A percentile compares a stretch with the other conserved stretches of the same genome.
phyloP scores from a whole-genome alignment of 2,113 vertebrate species.

The Pleuronectes platessa region DNA sequence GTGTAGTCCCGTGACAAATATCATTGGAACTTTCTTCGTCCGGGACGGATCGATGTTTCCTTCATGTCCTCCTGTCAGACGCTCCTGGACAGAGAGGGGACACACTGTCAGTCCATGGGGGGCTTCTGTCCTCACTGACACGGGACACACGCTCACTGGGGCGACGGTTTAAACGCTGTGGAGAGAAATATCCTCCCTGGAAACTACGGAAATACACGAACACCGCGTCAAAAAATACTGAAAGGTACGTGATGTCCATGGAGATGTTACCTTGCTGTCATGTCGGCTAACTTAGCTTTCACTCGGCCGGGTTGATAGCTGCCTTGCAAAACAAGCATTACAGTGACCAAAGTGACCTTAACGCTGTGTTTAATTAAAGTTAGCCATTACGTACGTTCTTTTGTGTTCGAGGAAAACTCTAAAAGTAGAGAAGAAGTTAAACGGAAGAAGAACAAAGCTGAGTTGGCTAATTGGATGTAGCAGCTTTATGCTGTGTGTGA shows the following conservation, averaged over 20 bases:
- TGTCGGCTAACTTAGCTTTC: not conserved
- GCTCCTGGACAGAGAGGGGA: not conserved
- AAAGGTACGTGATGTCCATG: slow-evolving; percentile 76
- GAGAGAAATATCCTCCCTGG: slow-evolving; percentile 37
- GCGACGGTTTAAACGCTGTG: not conserved
- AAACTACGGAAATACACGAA: slow-evolving; percentile 41
- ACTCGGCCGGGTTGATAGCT: not conserved
- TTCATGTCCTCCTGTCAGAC: slow-evolving; percentile 41
- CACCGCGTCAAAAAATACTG: slow-evolving; percentile 28
- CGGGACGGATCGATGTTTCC: slow-evolving; percentile 71
- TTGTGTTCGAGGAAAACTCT: not conserved
- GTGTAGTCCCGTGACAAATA: slow-evolving; percentile 82
- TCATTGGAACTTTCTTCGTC: slow-evolving; percentile 74
- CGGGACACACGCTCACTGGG: not conserved
- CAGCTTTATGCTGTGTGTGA: not conserved
- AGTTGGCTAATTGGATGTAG: not conserved
- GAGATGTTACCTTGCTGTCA: slow-evolving; percentile 13
- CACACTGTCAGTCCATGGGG: not conserved
- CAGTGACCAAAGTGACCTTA: not conserved
- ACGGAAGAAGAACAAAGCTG: not conserved
- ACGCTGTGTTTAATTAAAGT: not conserved
- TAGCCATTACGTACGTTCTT: not conserved
- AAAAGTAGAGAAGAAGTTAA: not conserved
- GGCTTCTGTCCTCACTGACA: not conserved
- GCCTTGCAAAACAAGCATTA: not conserved